Base-by-base conservation (phyloP, 2,888 invertebrate species). In the Pristionchus fissidentatus region DNA sequence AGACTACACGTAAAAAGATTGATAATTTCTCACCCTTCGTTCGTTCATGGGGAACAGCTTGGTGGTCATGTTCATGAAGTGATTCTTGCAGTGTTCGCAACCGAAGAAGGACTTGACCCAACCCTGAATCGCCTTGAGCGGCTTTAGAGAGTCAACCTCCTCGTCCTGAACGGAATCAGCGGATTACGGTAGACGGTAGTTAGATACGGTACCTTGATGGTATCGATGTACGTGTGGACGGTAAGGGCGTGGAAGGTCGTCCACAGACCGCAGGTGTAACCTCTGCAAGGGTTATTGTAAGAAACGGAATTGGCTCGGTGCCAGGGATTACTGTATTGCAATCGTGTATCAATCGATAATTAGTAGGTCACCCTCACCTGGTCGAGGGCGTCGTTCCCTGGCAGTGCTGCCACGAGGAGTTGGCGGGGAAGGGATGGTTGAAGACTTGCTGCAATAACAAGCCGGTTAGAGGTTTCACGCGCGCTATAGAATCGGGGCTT, bases 201-300 rank as follows among this genome's bases (percentile, higher is more conserved):
- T 22, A 29, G 22, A 57, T 19, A 38, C 22, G 19, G 29, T 43
- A 82, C 75, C 70, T 89, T 92, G 84, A 91, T 91, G 52, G 92
- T 91, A 85, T 93, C 93, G 62, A 93, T 90, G 84, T 93, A 93
- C 19, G 96, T 95, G 92, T 95, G 95, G 0, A 97, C 96, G 0
- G 97, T 96, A 84, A 99, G 93, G 66, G 95, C 96, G 92, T 99
- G 98, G 93, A 98, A 99, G 88, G 97, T 93, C n/a, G 95, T 95
- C 99, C 99, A 99, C 43, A 99, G 94, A 0, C 97, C 96, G 93
- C 98, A 99, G 0, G 97, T 96, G 85, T 89, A 89, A 29, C 89
- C 89, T 78, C 89, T 84, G 73, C 49, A 82, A 49, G 35, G 82
- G 78, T 3, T 73, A 80, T 2, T 77, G 29, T 19, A 22, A 22